phyloP scores from a whole-genome alignment of 2,888 invertebrate genomes.

The Saturnia pavonia region DNA sequence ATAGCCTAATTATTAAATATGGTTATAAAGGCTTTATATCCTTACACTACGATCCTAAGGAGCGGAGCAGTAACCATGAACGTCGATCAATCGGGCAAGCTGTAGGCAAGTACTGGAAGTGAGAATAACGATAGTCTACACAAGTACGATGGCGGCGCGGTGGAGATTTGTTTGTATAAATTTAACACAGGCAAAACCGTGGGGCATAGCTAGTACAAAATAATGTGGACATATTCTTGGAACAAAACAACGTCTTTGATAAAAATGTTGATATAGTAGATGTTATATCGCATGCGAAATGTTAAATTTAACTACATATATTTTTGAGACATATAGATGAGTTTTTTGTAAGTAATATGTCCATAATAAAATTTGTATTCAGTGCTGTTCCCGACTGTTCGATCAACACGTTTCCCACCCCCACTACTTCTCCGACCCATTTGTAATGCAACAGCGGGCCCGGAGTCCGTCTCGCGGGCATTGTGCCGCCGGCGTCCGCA shows the following conservation, averaged over 20 bases:
- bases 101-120: too few relatives aligned
- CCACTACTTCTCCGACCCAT: conserved; percentile 74
- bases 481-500: conserved; percentile 59
- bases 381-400: conserved; percentile 71
- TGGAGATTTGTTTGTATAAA: too few relatives aligned
- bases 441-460: conserved; percentile 72
- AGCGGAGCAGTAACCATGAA: too few relatives aligned
- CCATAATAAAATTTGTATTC: conserved; percentile 56
- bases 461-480: conserved; percentile 62
- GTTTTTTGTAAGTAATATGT: conserved; percentile 8
- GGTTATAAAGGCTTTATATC: too few relatives aligned
- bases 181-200: too few relatives aligned
- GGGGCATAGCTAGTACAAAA: background rate
- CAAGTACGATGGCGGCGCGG: too few relatives aligned
- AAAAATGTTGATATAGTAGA: background rate
- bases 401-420: conserved; percentile 79
- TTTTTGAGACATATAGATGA: background rate
- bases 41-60: too few relatives aligned
- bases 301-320: background rate
- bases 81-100: too few relatives aligned
- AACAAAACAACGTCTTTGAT: background rate
- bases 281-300: conserved; percentile 9
- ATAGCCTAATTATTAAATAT: too few relatives aligned
- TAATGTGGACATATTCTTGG: background rate
- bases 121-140: too few relatives aligned